Evolutionary conservation across 2,797 vertebrate species (phyloP).

Genomic region (Mormyrops attenuatus): DNA sequence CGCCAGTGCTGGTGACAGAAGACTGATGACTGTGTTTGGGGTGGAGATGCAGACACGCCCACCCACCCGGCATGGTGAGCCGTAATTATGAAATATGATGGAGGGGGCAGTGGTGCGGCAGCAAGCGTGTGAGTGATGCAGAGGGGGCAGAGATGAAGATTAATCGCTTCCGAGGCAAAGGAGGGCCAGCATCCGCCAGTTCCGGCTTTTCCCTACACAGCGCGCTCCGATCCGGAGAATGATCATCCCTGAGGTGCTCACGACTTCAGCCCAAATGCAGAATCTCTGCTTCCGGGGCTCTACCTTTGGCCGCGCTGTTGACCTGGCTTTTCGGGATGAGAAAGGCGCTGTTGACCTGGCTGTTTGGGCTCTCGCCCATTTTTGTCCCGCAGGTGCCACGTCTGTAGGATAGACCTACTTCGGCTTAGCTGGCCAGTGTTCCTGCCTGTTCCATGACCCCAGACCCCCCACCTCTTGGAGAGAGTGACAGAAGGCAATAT

Average conservation of each 20-base stretch:
- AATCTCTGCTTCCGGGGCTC: neutral
- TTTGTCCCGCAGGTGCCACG: neutral
- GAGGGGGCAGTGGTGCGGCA: conserved; percentile 4
- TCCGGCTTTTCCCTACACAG: neutral
- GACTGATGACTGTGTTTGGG: conserved; percentile 12
- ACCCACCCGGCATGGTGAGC: neutral
- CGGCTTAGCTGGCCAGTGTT: neutral
- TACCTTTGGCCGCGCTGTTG: no score
- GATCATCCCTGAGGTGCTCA: neutral
- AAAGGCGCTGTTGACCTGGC: no score
- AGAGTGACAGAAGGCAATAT: neutral
- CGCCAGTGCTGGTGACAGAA: neutral
- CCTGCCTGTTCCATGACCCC: neutral
- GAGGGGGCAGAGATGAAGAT: conserved; percentile 17
- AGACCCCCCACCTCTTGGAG: neutral
- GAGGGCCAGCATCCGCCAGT: neutral
- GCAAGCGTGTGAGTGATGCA: neutral
- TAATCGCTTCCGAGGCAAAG: neutral
- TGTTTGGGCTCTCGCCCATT: neutral
- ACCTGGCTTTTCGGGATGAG: no score
- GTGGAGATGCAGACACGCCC: neutral
- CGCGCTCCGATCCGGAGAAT: neutral
- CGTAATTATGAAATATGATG: conserved; percentile 23
- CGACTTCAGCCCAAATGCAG: neutral
- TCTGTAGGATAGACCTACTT: neutral